Evolutionary conservation across 2,113 vertebrate genomes (phyloP), one percentile per base, ranked within the genome.

Genomic region (Ranitomeya imitator): DNA sequence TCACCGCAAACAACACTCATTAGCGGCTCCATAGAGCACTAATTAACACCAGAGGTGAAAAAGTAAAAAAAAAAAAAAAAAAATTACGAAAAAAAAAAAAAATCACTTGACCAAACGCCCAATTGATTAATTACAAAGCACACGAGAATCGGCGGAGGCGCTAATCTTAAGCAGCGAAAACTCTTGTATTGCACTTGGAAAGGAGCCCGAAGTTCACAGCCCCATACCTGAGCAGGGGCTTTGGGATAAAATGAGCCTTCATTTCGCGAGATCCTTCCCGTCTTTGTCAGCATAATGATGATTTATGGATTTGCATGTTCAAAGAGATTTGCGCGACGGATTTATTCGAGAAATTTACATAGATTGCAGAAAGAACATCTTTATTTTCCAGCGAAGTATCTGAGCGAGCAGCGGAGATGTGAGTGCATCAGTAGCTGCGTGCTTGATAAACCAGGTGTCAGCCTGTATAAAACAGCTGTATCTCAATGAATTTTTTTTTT

Each of bases 261-360:
- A 90, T 93, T 93, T 93, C 93, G 73, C 88, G 85, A 90, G 90
- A 88, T 92, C 90, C 89, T 90, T 90, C 85, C 92, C 91, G 90
- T 79, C 93, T 91, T 92, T 90, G 92, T 93, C 81, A 85, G 92
- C 90, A 91, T 92, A 93, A 63, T 90, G 93, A 80, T 92, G 93
- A 91, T 93, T 92, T 93, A 90, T 89, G 93, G 93, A 91, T 91
- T 92, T 91, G 92, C 90, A 83, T 90, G 91, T 67, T 88, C 91
- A 80, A 89, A 91, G 91, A 88, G 94, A 90, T 92, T 93, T 85
- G 91, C 86, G 90, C 90, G 87, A 90, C 88, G 93, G 92, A 91
- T 93, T 94, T 92, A 60, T 84, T 65, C 85, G 60, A 45, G 91
- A 91, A 85, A 87, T 90, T 92, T 86, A 93, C 90, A 57, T 79